Conservation (phyloP, 2,797 vertebrate species). For the Dermochelys coriacea region DNA sequence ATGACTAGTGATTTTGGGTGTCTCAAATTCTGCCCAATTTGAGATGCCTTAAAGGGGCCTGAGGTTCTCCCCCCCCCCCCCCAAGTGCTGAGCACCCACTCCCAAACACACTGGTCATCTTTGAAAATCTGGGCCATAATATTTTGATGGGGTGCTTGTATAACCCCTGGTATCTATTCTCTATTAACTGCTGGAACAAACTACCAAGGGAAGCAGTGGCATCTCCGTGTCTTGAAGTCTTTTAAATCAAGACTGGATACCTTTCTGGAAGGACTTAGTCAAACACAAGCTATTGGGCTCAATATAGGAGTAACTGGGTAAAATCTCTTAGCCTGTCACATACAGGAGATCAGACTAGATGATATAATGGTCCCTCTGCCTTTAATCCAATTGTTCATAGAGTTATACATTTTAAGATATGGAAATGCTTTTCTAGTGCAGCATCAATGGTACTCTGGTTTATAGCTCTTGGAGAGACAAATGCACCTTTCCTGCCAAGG, state of each 20-base stretch:
- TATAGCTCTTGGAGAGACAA: background rate
- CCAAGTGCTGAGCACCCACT: background rate
- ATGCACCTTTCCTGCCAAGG: background rate
- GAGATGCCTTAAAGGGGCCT: background rate
- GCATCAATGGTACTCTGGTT: background rate
- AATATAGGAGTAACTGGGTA: background rate
- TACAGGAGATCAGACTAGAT: background rate
- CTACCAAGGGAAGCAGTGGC: background rate
- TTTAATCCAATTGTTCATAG: background rate
- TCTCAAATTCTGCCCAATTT: background rate
- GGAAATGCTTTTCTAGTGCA: background rate
- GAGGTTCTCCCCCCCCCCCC: too few relatives aligned
- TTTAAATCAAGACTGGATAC: background rate
- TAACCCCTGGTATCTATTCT: background rate
- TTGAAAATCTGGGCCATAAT: background rate
- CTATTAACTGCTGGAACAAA: background rate
- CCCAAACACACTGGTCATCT: background rate
- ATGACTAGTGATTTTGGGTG: background rate
- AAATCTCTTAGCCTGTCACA: background rate
- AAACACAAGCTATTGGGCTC: background rate
- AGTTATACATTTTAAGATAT: background rate
- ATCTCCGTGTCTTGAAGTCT: background rate
- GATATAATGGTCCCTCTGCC: background rate
- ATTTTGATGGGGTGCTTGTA: background rate
- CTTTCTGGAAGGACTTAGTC: background rate